A percentile compares a stretch with the other conserved stretches of the same genome.
Evolutionary conservation across 2,113 vertebrate genomes (phyloP).

Genomic region (Recurvirostra avosetta): DNA sequence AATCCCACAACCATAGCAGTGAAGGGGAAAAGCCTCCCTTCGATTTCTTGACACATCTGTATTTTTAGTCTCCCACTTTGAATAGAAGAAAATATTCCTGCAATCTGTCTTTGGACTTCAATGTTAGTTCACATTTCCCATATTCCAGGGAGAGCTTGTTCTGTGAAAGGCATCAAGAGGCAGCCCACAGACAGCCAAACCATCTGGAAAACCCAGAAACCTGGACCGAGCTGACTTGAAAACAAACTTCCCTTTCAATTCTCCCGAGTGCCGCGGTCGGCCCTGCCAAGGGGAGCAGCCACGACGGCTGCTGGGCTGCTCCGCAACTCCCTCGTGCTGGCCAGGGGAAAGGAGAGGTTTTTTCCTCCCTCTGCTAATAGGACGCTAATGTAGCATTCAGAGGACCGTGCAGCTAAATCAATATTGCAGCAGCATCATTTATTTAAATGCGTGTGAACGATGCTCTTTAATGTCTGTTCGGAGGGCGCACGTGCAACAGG

Average conservation of each 20-base stretch:
- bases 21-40: neutral
- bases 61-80: neutral
- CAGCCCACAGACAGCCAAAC: slow-evolving; percentile 6
- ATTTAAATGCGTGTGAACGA: fast-evolving
- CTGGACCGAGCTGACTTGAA: neutral
- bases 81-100: neutral
- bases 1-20: neutral
- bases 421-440: neutral
- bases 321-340: fast-evolving
- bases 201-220: slow-evolving; percentile 39
- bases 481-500: fast-evolving
- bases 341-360: neutral
- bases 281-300: neutral
- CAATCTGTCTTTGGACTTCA: neutral
- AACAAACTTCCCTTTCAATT: neutral
- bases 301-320: neutral
- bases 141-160: neutral
- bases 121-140: neutral
- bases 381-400: neutral
- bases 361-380: neutral
- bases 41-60: neutral
- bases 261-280: fast-evolving
- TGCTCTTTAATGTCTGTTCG: fast-evolving
- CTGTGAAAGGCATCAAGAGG: slow-evolving; percentile 34
- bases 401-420: fast-evolving